These are phyloP conservation scores for Drosophila truncata DNA, from an alignment of 1,140 invertebrate genomes.

Conservation along the genomic window DNA sequence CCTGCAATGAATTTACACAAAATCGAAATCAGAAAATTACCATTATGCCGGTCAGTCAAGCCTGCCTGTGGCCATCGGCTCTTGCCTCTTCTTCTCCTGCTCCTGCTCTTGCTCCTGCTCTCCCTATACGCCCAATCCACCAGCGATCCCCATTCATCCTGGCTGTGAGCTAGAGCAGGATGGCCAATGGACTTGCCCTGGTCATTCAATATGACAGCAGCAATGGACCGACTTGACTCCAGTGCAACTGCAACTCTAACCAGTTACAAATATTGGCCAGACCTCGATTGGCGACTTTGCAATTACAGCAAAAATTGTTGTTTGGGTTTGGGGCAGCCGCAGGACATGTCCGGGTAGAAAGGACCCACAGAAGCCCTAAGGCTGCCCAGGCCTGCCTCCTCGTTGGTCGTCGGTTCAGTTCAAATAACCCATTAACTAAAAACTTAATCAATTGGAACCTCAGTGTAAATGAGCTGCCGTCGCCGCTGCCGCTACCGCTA, in stretches of 20 bases:
- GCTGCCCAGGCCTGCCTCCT: constrained; percentile 4
- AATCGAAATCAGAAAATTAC: constrained; percentile 83
- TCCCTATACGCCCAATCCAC: neutral
- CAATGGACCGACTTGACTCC: constrained; percentile 43
- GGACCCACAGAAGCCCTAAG: constrained; percentile 23
- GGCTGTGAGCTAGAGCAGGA: constrained; percentile 17
- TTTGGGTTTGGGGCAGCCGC: constrained; percentile 66
- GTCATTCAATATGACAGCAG: constrained; percentile 73
- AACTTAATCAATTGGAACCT: constrained; percentile 83
- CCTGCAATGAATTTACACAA: constrained; percentile 82
- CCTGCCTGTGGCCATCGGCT: constrained; percentile 32
- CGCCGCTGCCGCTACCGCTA: constrained; percentile 16
- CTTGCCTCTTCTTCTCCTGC: neutral
- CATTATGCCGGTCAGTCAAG: constrained; percentile 71
- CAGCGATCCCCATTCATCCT: constrained; percentile 22
- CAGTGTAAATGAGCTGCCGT: constrained; percentile 69
- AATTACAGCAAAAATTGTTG: constrained; percentile 82
- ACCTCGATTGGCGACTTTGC: constrained; percentile 72
- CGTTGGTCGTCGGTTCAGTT: constrained; percentile 54
- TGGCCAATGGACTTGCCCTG: constrained; percentile 35
- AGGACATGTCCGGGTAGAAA: constrained; percentile 55
- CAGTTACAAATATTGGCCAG: constrained; percentile 80
- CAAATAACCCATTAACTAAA: constrained; percentile 84
- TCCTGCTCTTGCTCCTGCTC: neutral
- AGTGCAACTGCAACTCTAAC: constrained; percentile 77